phyloP scores from a whole-genome alignment of 2,797 vertebrate species.

The Pipistrellus kuhlii region DNA sequence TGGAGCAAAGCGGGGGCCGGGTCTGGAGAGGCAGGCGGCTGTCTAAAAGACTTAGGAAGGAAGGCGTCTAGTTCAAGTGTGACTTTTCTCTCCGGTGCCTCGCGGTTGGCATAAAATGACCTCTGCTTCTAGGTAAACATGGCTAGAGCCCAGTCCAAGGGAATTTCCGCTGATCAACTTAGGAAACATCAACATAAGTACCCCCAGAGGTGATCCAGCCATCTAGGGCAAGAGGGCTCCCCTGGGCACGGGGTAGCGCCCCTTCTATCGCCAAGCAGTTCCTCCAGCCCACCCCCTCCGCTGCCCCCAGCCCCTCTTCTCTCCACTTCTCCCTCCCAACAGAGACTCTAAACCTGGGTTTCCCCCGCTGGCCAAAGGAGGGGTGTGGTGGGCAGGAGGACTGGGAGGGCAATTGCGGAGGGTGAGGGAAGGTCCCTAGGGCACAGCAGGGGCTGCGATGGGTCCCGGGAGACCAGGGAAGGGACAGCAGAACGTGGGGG shows the following conservation, averaged over 20 bases:
- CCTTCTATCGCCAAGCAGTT: not conserved
- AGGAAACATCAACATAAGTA: not conserved
- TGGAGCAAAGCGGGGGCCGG: not conserved
- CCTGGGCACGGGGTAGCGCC: not conserved
- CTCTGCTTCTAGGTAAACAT: not conserved
- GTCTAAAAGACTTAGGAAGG: not conserved
- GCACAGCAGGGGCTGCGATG: not conserved
- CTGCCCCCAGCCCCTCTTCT: not conserved
- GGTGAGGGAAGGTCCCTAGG: not conserved
- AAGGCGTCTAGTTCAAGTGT: not conserved
- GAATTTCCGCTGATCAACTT: not conserved
- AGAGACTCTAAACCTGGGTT: not conserved
- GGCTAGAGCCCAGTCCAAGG: slow-evolving; percentile 14
- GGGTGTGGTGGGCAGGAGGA: not conserved
- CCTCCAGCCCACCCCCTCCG: not conserved
- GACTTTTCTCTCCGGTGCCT: not conserved
- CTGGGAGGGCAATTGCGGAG: not conserved
- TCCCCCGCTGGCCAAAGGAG: not conserved
- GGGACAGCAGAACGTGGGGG: too few species aligned
- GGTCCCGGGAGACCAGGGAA: too few species aligned
- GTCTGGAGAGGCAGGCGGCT: not conserved
- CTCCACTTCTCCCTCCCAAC: not conserved
- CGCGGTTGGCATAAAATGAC: slow-evolving; percentile 52
- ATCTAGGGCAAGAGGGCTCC: not conserved
- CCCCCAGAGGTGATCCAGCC: not conserved